Base-by-base conservation (phyloP, 2,113 vertebrate genomes). In the Notothenia rossii region DNA sequence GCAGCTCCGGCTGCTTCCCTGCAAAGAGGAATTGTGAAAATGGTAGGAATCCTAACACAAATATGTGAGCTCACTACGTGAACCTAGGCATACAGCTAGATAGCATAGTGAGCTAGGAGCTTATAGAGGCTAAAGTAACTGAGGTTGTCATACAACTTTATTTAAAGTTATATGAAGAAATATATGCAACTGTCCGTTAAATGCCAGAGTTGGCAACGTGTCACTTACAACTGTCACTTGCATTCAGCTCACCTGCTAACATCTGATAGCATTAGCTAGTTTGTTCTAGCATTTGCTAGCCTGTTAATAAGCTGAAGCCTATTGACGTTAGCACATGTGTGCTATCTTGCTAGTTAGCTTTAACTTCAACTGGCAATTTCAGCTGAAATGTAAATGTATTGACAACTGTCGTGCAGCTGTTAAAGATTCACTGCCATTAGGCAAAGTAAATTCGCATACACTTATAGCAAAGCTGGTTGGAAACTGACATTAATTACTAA, bases 21-120 rank as follows among this genome's bases (percentile, higher is more conserved):
- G 81, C 97, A 98, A 87, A 96, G 97, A 89, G 97, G 97, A 79
- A 98, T 98, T 87, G 97, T 98, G 83, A 98, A 98, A 91, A 97
- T 97, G 97, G 97, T 98, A 96, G 92, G 96, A 77, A 25, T 48
- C 62, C 22, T 69, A 20, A 75, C 72, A 74, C 36, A 67, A 75
- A 64, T 72, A 29, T 56, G 79, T 76, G 66, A 67, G 54, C 69
- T 66, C 36, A 68, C 73, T 83, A 25, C 25, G 70, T 79, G 70
- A 72, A 48, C 75, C 17, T 53, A 18, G 18, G 43, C 25, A 40
- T 61, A 17, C 22, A 56, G 91, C 87, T 83, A 77, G 85, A 85
- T 91, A 91, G 88, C 89, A 66, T 40, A 55, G 60, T 58, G 20
- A 83, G 58, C 70, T 17, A 15, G 20, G 3, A 22, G 58, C 73